A percentile compares a stretch with the other conserved stretches of the same genome.
Conservation (phyloP, 2,888 invertebrate species). For the Nephrotoma appendiculata region DNA sequence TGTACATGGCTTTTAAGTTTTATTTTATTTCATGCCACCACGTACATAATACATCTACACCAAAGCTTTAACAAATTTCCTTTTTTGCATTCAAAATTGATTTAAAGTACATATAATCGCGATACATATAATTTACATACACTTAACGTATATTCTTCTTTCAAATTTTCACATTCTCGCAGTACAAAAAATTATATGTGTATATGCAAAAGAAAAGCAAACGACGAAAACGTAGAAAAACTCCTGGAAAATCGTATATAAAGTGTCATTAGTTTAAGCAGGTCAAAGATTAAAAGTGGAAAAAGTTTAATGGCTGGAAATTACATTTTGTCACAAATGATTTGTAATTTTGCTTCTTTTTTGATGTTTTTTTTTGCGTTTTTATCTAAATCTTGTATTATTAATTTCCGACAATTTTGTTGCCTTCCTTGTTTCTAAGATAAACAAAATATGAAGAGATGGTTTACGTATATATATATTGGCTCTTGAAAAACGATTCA, state of each 20-base stretch:
- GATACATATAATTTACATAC: neutral
- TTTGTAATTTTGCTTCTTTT: neutral
- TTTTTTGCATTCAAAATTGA: neutral
- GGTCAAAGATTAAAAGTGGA: neutral
- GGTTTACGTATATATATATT: neutral
- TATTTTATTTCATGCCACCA: neutral
- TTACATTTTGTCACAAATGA: neutral
- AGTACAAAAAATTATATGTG: neutral
- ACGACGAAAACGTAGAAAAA: neutral
- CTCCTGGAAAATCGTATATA: neutral
- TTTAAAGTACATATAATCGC: neutral
- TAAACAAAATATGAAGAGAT: neutral
- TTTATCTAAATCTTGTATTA: neutral
- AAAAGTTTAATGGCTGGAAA: neutral
- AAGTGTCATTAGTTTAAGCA: neutral
- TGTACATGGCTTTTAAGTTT: neutral
- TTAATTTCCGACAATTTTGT: neutral
- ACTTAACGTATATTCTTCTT: neutral
- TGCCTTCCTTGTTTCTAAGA: neutral
- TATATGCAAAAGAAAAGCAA: neutral
- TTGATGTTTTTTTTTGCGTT: neutral
- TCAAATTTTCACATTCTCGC: neutral
- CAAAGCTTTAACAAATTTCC: neutral
- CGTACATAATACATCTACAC: neutral
- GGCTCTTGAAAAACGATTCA: no score